Percentiles rank a stretch among this genome's conserved stretches.
Conservation (phyloP, 2,888 invertebrate genomes). For the Caenorhabditis drosophilae region DNA sequence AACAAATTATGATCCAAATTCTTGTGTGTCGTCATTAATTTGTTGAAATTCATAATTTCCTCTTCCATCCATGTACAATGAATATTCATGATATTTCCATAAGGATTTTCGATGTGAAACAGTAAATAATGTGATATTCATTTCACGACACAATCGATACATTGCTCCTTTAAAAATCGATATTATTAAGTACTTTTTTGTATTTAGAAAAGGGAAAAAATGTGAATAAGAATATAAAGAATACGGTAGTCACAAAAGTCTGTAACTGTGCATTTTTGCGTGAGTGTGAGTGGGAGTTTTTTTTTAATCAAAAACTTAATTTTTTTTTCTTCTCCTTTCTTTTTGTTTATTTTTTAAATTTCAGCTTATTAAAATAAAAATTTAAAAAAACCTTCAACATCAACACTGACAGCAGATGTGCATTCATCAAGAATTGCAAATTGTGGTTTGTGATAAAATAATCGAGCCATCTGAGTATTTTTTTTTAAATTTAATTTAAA, state of each 20-base stretch:
- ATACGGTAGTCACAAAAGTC: background rate
- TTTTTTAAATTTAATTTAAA: background rate
- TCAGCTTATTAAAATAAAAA: conserved; percentile 38
- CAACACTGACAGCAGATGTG: conserved; percentile 73
- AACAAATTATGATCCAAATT: conserved; percentile 89
- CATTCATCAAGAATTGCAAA: conserved; percentile 73
- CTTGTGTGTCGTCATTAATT: conserved; percentile 84
- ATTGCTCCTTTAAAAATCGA: conserved; percentile 44
- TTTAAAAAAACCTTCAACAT: conserved; percentile 73
- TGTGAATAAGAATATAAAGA: background rate
- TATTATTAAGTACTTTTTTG: background rate
- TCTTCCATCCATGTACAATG: conserved; percentile 92
- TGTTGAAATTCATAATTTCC: conserved; percentile 85
- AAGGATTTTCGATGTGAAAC: conserved; percentile 86
- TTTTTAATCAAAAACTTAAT: background rate
- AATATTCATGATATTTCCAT: conserved; percentile 75
- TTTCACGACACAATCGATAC: conserved; percentile 72
- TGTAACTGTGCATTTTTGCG: background rate
- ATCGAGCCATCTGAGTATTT: conserved; percentile 68
- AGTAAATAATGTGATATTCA: conserved; percentile 90
- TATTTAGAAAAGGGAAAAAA: background rate
- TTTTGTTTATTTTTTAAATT: too few relatives aligned
- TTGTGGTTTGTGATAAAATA: conserved; percentile 70
- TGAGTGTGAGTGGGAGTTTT: background rate
- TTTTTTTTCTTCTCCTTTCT: background rate